Percentiles rank a stretch among this genome's conserved stretches.
Evolutionary conservation across 2,797 vertebrate genomes (phyloP).

Genomic region (Gobionotothen gibberifrons): DNA sequence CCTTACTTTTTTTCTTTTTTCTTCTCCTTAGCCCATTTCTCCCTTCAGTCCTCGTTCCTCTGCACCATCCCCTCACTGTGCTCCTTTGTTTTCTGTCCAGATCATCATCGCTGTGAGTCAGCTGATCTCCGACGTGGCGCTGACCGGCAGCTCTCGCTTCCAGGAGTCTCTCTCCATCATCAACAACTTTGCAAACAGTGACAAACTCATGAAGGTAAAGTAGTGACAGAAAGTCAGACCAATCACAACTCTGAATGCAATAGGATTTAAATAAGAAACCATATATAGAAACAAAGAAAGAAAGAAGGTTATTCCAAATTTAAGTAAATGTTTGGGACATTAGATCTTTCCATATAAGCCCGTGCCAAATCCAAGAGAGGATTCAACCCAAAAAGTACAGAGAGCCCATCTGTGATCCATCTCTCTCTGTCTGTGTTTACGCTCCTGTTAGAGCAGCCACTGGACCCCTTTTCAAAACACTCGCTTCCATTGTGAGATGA

Average conservation of each 20-base stretch:
- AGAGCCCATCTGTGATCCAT: background rate
- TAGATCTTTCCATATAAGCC: background rate
- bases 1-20: background rate
- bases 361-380: background rate
- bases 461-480: background rate
- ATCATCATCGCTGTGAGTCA: conserved; percentile 99
- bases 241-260: background rate
- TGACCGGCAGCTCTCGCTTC: conserved; percentile 94
- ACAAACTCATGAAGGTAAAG: conserved; percentile 95
- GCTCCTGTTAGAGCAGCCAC: background rate
- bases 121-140: conserved; percentile 94
- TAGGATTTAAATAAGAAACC: background rate
- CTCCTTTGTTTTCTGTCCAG: conserved; percentile 69
- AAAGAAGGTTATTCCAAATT: background rate
- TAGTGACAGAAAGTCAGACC: background rate
- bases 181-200: conserved; percentile 98
- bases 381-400: background rate
- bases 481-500: background rate
- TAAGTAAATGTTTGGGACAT: background rate
- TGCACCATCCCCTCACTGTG: accelerated
- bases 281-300: background rate
- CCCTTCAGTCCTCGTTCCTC: accelerated
- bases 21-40: background rate
- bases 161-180: conserved; percentile 98
- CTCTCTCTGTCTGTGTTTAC: conserved; percentile 14